These are phyloP conservation scores for Phodopus roborovskii DNA, from an alignment of 2,113 vertebrate species.

Conservation along the genomic window DNA sequence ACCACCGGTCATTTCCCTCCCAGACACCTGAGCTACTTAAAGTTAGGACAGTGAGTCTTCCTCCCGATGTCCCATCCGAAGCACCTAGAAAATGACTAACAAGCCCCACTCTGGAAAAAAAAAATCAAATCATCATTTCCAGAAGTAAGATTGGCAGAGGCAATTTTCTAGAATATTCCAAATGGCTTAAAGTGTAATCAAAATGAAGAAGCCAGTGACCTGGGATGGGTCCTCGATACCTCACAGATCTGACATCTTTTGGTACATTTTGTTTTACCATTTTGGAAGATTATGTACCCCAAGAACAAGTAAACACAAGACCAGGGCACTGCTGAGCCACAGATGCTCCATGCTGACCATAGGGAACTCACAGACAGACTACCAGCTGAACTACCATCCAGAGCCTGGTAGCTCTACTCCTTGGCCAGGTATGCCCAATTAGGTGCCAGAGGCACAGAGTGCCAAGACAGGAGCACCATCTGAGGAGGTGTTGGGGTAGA, in stretches of 20 bases:
- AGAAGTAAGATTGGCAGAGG: background rate
- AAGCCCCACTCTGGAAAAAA: background rate
- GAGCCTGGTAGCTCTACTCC: background rate
- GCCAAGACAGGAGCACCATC: background rate
- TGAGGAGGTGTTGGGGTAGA: background rate
- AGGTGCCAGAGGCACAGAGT: background rate
- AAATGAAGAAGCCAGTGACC: background rate
- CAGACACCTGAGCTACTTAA: background rate
- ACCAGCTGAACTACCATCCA: too few species aligned
- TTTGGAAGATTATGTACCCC: background rate
- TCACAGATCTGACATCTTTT: background rate
- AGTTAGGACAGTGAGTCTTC: background rate
- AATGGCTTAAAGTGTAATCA: background rate
- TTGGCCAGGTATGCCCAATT: background rate
- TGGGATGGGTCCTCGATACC: background rate
- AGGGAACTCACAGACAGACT: background rate
- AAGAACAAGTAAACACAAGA: background rate
- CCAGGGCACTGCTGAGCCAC: background rate
- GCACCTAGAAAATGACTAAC: background rate
- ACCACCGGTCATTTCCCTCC: background rate
- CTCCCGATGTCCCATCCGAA: background rate
- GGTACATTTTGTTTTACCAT: background rate
- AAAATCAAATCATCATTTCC: background rate
- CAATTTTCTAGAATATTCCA: conserved; percentile 9
- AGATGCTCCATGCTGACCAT: background rate